phyloP scores from a whole-genome alignment of 2,113 vertebrate species.

The Brevimyrus niger region DNA sequence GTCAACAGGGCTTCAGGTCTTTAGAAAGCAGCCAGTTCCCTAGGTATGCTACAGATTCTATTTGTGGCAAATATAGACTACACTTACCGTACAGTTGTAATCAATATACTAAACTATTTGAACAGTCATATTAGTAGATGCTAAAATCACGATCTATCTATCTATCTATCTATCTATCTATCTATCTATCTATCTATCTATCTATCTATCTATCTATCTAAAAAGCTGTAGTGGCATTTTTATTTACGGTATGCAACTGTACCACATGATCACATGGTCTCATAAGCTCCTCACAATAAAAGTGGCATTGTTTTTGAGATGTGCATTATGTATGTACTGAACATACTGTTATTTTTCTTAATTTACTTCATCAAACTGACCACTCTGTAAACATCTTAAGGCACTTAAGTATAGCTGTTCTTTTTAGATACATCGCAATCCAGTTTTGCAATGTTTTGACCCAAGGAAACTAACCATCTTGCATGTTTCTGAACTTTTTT shows the following conservation, averaged over 20 bases:
- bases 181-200: too few species aligned
- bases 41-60: neutral
- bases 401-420: neutral
- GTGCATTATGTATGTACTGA: neutral
- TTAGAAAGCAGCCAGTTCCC: neutral
- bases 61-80: neutral
- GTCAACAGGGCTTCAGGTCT: neutral
- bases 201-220: too few species aligned
- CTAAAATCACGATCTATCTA: neutral
- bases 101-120: neutral
- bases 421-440: conserved; percentile 3
- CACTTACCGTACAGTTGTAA: neutral
- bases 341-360: neutral
- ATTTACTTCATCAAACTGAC: conserved; percentile 1
- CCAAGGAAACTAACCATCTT: conserved; percentile 2
- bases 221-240: neutral
- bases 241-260: neutral
- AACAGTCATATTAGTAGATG: neutral
- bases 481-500: neutral
- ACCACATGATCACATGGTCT: neutral
- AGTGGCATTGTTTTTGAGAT: neutral
- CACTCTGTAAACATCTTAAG: neutral
- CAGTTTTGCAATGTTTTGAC: neutral
- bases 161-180: neutral
- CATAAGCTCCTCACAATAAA: neutral